Evolutionary conservation across 2,113 vertebrate genomes (phyloP).

Genomic region (Lanius collurio): DNA sequence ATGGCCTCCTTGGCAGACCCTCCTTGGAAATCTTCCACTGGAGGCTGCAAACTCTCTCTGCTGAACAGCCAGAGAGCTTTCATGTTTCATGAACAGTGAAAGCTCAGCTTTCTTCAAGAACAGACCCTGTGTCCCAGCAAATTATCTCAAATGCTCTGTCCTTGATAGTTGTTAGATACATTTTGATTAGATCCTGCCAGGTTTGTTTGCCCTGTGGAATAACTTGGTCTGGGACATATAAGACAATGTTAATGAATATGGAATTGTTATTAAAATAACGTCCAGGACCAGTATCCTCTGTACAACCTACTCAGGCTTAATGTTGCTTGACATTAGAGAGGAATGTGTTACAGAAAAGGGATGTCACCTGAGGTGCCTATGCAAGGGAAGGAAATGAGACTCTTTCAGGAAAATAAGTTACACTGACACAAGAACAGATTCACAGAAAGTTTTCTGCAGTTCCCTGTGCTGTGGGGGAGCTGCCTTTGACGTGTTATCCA

Average conservation of each 20-base stretch:
- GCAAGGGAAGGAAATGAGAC: not conserved
- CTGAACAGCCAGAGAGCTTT: not conserved
- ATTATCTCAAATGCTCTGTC: not conserved
- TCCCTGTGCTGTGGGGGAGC: not conserved
- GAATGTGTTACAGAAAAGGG: not conserved
- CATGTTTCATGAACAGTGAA: not conserved
- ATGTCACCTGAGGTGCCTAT: not conserved
- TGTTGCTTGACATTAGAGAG: not conserved
- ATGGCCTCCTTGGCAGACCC: not conserved
- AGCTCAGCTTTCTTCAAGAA: constrained; percentile 11
- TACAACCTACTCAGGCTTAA: not conserved
- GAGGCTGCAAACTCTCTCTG: not conserved
- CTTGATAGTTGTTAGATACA: not conserved
- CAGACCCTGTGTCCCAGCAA: not conserved
- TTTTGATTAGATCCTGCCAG: not conserved
- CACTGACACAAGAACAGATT: not conserved
- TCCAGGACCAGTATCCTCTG: not conserved
- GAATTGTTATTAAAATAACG: not conserved
- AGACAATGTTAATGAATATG: not conserved
- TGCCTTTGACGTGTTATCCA: not conserved
- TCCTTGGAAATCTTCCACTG: not conserved
- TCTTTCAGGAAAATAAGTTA: not conserved
- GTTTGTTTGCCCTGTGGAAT: not conserved
- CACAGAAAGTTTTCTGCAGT: not conserved
- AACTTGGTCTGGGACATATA: not conserved